phyloP scores from a whole-genome alignment of 2,113 vertebrate genomes.

The Brachyhypopomus occidentalis region DNA sequence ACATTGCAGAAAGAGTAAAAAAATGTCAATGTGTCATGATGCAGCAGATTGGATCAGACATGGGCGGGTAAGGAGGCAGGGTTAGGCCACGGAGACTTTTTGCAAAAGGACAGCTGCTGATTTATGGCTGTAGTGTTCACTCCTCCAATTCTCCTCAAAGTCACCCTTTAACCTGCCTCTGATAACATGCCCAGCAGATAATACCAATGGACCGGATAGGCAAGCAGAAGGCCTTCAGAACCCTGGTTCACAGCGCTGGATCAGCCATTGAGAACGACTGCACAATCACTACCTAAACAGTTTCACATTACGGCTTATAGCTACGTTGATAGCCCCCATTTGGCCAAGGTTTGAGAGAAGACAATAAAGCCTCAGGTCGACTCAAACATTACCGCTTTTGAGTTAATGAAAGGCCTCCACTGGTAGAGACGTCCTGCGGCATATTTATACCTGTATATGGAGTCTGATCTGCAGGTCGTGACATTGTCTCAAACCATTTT shows the following conservation, averaged over 20 bases:
- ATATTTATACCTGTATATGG: conserved; percentile 55
- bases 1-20: conserved; percentile 50
- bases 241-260: conserved; percentile 1
- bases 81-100: neutral
- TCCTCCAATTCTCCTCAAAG: conserved; percentile 45
- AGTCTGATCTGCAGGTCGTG: conserved; percentile 54
- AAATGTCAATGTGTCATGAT: conserved; percentile 39
- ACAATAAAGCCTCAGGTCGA: neutral
- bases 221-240: conserved; percentile 23
- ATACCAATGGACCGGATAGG: neutral
- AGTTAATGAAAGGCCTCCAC: conserved; percentile 24
- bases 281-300: conserved; percentile 18
- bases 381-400: neutral
- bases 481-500: conserved; percentile 62
- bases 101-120: conserved; percentile 35
- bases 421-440: neutral
- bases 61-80: conserved; percentile 14
- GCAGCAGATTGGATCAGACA: conserved; percentile 42
- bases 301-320: neutral
- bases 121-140: conserved; percentile 47
- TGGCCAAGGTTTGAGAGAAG: neutral
- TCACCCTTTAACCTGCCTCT: conserved; percentile 40
- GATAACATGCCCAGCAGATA: conserved; percentile 41
- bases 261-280: conserved; percentile 18
- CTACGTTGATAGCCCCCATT: neutral